phyloP scores from a whole-genome alignment of 1,140 invertebrate species.

The Drosophila ananassae region DNA sequence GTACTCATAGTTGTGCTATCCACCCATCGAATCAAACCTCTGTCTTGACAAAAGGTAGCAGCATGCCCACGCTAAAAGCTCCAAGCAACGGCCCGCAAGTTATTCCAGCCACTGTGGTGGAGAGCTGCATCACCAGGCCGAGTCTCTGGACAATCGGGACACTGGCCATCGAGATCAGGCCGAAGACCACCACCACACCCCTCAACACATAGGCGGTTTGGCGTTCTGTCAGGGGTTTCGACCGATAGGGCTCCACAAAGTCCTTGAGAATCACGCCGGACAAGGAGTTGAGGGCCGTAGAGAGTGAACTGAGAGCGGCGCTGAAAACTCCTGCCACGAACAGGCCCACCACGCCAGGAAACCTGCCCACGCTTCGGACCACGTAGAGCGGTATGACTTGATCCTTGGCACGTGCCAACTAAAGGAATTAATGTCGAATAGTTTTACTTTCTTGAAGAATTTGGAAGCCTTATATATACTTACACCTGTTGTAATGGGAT shows the following conservation, averaged over 20 bases:
- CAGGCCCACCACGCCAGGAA: conserved; percentile 90
- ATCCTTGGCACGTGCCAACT: conserved; percentile 86
- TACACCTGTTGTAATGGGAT: conserved; percentile 88
- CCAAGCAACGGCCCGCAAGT: conserved; percentile 93
- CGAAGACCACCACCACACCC: conserved; percentile 86
- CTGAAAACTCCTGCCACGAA: conserved; percentile 91
- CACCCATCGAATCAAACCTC: conserved; percentile 78
- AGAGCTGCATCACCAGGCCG: conserved; percentile 90
- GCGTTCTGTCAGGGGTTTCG: conserved; percentile 86
- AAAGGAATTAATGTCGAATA: not conserved
- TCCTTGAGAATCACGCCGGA: conserved; percentile 92
- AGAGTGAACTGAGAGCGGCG: conserved; percentile 90
- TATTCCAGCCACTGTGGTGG: conserved; percentile 90
- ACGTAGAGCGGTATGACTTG: conserved; percentile 89
- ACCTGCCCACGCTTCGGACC: conserved; percentile 86
- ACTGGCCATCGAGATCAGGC: conserved; percentile 87
- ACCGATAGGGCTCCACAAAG: conserved; percentile 89
- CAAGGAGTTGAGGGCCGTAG: conserved; percentile 91
- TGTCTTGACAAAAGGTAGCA: conserved; percentile 91
- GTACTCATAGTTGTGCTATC: not conserved
- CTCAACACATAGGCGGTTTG: conserved; percentile 87
- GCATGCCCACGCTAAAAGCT: conserved; percentile 93
- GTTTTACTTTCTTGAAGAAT: not conserved
- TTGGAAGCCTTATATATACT: conserved; percentile 9
- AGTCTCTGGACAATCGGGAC: conserved; percentile 89